phyloP scores from a whole-genome alignment of 2,888 invertebrate species.

The Drosophila mimica region DNA sequence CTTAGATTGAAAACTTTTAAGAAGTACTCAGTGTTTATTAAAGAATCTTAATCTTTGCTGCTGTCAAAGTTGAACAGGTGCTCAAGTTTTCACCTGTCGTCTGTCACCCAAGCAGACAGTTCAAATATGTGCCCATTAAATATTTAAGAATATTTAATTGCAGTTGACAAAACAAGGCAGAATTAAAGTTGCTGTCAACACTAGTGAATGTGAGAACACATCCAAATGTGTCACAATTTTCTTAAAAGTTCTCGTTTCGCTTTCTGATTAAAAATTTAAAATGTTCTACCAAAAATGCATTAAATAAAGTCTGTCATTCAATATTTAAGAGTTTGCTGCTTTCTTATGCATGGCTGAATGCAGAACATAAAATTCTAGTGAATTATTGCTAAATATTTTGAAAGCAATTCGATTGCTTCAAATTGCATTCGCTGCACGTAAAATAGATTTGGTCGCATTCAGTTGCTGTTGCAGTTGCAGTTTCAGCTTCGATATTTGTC shows the following conservation, averaged over 20 bases:
- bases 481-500: constrained; percentile 7
- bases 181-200: not conserved
- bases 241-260: not conserved
- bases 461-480: constrained; percentile 7
- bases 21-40: not conserved
- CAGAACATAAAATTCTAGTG: not conserved
- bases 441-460: constrained; percentile 45
- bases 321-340: not conserved
- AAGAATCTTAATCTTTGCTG: not conserved
- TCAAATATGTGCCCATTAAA: not conserved
- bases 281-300: not conserved
- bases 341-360: not conserved
- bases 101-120: not conserved
- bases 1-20: not conserved
- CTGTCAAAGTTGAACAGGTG: not conserved
- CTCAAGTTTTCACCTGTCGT: not conserved
- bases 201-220: not conserved
- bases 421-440: constrained; percentile 55
- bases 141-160: constrained; percentile 3
- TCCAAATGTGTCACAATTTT: not conserved
- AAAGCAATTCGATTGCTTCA: constrained; percentile 14
- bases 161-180: not conserved
- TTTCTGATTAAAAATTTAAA: not conserved
- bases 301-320: not conserved
- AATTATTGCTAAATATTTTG: constrained; percentile 1